These are phyloP conservation scores for Drosophila malerkotliana DNA, from an alignment of 1,140 invertebrate species.

Conservation along the genomic window DNA sequence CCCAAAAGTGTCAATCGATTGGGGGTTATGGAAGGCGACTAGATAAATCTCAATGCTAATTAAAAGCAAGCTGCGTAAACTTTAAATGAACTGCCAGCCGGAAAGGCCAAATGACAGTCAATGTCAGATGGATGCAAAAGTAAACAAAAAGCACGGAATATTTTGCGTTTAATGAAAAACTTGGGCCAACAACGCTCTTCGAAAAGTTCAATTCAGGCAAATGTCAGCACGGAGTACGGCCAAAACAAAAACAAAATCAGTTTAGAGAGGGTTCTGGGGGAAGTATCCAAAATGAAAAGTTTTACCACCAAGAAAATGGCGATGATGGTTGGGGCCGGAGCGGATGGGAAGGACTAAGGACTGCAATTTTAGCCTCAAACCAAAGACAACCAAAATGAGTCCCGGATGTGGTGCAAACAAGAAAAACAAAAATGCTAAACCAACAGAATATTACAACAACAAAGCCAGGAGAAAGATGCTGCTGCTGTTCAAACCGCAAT, in stretches of 20 bases:
- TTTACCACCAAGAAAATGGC: constrained; percentile 23
- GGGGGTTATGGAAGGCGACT: not conserved
- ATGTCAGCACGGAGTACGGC: constrained; percentile 50
- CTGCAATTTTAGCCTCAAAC: constrained; percentile 49
- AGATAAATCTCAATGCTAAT: constrained; percentile 62
- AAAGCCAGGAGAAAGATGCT: constrained; percentile 35
- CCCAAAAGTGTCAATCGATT: constrained; percentile 73
- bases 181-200: constrained; percentile 49
- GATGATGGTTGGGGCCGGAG: constrained; percentile 6
- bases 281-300: constrained; percentile 46
- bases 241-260: constrained; percentile 45
- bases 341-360: not conserved
- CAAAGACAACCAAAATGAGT: constrained; percentile 67
- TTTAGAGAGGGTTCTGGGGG: not conserved
- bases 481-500: constrained; percentile 73
- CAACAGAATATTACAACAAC: constrained; percentile 62
- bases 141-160: constrained; percentile 41
- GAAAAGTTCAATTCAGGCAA: constrained; percentile 62
- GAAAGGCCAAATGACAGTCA: constrained; percentile 57
- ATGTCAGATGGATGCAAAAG: constrained; percentile 48
- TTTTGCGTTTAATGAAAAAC: constrained; percentile 70
- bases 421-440: constrained; percentile 62
- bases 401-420: constrained; percentile 67
- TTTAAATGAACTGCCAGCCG: constrained; percentile 78
- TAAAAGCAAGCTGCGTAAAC: constrained; percentile 63